Evolutionary conservation across 2,888 invertebrate genomes (phyloP).

Genomic region (Agapostemon virescens): DNA sequence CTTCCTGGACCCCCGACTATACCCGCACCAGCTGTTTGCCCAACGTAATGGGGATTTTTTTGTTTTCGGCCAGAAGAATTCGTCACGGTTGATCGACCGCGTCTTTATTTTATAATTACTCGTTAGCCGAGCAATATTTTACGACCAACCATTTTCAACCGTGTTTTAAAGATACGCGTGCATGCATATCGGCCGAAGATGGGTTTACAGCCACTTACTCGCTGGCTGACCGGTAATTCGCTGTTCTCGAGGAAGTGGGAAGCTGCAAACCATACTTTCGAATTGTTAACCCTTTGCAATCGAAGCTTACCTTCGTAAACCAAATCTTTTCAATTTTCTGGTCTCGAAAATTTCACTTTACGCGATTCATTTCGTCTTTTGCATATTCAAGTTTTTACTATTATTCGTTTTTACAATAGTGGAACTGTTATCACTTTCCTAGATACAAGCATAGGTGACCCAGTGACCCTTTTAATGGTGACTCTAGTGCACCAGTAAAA

Average conservation of each 20-base stretch:
- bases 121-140: not conserved
- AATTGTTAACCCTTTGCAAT: no score
- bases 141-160: not conserved
- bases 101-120: constrained; percentile 1
- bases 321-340: no score
- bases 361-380: no score
- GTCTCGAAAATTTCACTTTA: no score
- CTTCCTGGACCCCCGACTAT: not conserved
- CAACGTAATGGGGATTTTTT: constrained; percentile 38
- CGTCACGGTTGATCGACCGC: constrained; percentile 6
- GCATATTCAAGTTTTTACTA: no score
- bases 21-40: not conserved
- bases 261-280: not conserved
- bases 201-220: not conserved
- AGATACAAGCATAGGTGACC: no score
- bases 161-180: not conserved
- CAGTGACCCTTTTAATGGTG: no score
- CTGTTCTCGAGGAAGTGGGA: not conserved
- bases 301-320: no score
- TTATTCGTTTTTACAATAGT: no score
- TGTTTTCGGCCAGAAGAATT: constrained; percentile 32
- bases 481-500: no score
- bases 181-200: not conserved
- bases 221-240: not conserved
- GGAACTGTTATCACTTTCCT: no score